Evolutionary conservation across 2,888 invertebrate species (phyloP), one percentile per base, ranked within the genome.

Genomic region (Maniola hyperantus): DNA sequence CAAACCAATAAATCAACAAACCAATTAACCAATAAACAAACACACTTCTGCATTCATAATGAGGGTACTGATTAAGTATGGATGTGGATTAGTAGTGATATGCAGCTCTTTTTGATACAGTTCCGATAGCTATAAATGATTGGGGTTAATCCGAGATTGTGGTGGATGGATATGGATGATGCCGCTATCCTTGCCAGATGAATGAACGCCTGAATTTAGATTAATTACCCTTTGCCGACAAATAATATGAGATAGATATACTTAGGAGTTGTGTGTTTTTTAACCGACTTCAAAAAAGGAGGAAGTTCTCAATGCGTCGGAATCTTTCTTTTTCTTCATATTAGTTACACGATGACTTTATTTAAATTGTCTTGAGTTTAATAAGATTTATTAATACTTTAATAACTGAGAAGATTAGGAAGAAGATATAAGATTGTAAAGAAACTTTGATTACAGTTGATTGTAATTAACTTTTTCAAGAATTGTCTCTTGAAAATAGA

Each of bases 171-270:
- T 81, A 79, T 72, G 71, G 73, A 73, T 68, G 69, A 61, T 73
- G 54, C 70, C 69, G 65, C 66, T 67, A 34, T 77, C 71, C 77
- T 78, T 77, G 79, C 18, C 18, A 84, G 82, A 83, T 77, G 81
- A 82, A 85, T 85, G 83, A 85, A 80, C 74, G 80, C 71, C 75
- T 78, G 77, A 84, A 83, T 82, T 80, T 81, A 84, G 87, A 85
- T 87, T 85, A 84, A 87, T 86, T 84, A 84, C 81, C 67, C 63
- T 48, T 18, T 15, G 48, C n/a, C 48, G 48, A 18, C 15, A 15
- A 18, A 48, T 18, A 15, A 13, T 44, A 6, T 44, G n/a, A 44
- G 26, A 26, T 26, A 26, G 26, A 4, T 26, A 26, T 2, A 26
- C n/a, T n/a, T 26, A 26, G 26, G 26, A 26, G 13, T 42, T 13